Conservation (phyloP, 2,888 invertebrate genomes). For the Macrophya annulata region DNA sequence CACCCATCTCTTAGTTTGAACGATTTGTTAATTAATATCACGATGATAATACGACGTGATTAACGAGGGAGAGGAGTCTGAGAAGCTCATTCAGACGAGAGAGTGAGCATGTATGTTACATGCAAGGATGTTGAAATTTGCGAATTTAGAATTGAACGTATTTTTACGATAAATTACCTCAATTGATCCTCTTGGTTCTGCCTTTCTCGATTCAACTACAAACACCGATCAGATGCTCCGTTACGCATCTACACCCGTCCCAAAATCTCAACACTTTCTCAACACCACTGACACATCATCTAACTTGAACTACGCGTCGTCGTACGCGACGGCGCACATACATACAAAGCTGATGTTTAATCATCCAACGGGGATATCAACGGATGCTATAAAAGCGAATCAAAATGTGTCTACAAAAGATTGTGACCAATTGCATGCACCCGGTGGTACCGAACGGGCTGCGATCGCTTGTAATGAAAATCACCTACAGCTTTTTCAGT, state of each 20-base stretch:
- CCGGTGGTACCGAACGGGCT: no score
- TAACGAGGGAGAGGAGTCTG: neutral
- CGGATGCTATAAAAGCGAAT: no score
- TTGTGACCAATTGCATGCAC: no score
- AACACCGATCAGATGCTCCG: neutral
- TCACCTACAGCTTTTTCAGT: no score
- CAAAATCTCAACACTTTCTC: neutral
- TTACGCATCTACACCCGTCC: neutral
- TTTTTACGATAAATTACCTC: neutral
- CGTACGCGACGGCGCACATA: constrained; percentile 18
- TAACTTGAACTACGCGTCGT: constrained; percentile 46
- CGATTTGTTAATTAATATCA: neutral
- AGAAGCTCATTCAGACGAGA: neutral
- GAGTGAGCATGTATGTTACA: neutral
- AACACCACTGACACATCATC: constrained; percentile 50
- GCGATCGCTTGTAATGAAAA: no score
- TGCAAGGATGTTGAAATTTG: neutral
- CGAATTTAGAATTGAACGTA: neutral
- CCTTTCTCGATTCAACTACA: neutral
- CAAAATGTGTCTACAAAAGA: no score
- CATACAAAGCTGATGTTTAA: neutral
- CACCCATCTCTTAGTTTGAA: neutral
- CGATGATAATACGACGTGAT: neutral
- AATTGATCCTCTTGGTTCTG: constrained; percentile 17
- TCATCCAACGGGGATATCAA: no score